These are phyloP conservation scores for Drosophila orosa DNA, from an alignment of 1,140 invertebrate species.

Conservation along the genomic window DNA sequence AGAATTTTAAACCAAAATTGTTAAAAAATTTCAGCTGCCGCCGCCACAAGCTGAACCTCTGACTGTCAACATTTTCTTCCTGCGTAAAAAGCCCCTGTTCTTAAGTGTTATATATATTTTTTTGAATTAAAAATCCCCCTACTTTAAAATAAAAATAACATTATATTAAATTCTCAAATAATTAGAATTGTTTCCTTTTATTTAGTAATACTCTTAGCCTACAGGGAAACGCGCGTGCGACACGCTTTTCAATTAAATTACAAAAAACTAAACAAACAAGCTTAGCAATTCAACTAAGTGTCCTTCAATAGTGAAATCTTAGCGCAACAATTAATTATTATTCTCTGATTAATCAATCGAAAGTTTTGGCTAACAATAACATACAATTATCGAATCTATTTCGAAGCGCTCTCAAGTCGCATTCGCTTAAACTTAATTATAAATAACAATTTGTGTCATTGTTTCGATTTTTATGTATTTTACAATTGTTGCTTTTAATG, in stretches of 20 bases:
- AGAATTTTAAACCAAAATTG: neutral
- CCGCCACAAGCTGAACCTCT: neutral
- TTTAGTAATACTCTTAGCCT: constrained; percentile 63
- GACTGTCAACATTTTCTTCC: neutral
- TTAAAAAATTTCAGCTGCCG: neutral
- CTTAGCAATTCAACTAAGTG: constrained; percentile 52
- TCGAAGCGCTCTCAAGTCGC: constrained; percentile 8
- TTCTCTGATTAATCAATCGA: constrained; percentile 35
- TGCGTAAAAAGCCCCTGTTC: neutral
- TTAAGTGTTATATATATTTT: neutral
- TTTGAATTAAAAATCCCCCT: neutral
- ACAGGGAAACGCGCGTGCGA: constrained; percentile 63
- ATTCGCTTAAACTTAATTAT: constrained; percentile 52
- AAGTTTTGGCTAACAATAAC: constrained; percentile 54
- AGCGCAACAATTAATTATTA: constrained; percentile 74
- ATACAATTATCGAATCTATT: constrained; percentile 42
- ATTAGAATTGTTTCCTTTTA: constrained; percentile 55
- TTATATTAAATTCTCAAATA: neutral
- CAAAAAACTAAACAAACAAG: constrained; percentile 75
- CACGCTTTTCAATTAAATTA: constrained; percentile 58
- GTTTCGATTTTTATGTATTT: constrained; percentile 50
- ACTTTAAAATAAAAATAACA: neutral
- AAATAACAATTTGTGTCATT: constrained; percentile 54
- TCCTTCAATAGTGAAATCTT: constrained; percentile 65
- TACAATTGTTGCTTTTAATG: constrained; percentile 51